A percentile compares a stretch with the other conserved stretches of the same genome.
Conservation (phyloP, 2,888 invertebrate genomes). For the Hirtodrosophila histrioides region DNA sequence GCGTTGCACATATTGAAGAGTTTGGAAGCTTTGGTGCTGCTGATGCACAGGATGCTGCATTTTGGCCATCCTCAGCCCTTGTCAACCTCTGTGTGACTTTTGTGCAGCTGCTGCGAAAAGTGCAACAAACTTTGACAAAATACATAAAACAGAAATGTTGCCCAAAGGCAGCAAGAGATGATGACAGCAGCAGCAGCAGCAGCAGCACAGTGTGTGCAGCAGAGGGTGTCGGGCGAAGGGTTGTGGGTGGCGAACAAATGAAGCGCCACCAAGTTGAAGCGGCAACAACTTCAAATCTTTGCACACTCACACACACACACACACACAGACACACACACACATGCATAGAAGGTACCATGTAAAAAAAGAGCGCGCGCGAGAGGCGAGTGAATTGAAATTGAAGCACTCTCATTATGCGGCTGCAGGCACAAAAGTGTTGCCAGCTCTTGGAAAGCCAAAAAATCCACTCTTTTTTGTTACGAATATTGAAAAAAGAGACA, state of each 20-base stretch:
- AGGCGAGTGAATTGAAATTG: constrained; percentile 54
- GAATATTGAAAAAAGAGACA: not conserved
- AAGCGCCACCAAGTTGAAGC: constrained; percentile 46
- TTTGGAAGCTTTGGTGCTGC: not conserved
- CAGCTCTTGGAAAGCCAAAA: constrained; percentile 1
- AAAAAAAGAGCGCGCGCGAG: constrained; percentile 34
- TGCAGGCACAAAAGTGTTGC: constrained; percentile 38
- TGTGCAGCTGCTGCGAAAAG: constrained; percentile 56
- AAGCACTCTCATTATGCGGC: constrained; percentile 66
- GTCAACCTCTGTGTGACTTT: constrained; percentile 36
- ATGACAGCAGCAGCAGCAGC: not conserved
- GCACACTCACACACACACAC: constrained; percentile 25
- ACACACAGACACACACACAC: constrained; percentile 20
- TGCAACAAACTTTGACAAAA: constrained; percentile 76
- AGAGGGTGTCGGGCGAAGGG: not conserved
- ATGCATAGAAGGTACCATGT: constrained; percentile 1
- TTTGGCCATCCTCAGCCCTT: constrained; percentile 34
- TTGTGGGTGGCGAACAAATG: constrained; percentile 40
- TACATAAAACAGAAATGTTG: constrained; percentile 47
- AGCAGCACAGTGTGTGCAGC: not conserved
- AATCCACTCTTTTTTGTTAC: not conserved
- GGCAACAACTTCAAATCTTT: constrained; percentile 48
- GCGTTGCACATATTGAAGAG: constrained; percentile 14
- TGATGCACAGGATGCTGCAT: constrained; percentile 33
- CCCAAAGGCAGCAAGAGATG: constrained; percentile 25